phyloP scores from a whole-genome alignment of 2,888 invertebrate genomes.

The Eupeodes latifasciatus region DNA sequence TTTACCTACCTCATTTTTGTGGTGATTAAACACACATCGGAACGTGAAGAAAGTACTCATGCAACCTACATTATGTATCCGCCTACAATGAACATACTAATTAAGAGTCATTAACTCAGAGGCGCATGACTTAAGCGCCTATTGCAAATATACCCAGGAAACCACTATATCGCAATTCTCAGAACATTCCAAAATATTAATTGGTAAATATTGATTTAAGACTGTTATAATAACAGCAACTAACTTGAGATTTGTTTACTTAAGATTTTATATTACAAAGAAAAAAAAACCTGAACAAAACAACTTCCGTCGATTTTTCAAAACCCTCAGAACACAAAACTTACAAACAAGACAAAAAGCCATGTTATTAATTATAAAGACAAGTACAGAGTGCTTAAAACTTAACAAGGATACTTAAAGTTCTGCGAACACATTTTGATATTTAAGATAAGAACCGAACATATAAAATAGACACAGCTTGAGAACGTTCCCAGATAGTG shows the following conservation, averaged over 20 bases:
- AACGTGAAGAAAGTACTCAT: too few relatives aligned
- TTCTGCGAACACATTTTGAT: neutral
- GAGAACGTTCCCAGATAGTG: neutral
- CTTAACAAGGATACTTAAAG: slow-evolving; percentile 9
- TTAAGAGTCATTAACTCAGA: too few relatives aligned
- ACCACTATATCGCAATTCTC: neutral
- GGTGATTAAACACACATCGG: too few relatives aligned
- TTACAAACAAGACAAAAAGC: neutral
- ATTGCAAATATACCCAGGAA: too few relatives aligned
- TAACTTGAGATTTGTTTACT: neutral
- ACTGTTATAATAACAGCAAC: slow-evolving; percentile 1
- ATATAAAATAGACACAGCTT: slow-evolving; percentile 10
- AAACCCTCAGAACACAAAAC: neutral
- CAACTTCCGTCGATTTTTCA: neutral
- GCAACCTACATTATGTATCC: too few relatives aligned
- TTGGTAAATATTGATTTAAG: neutral
- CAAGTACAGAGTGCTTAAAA: slow-evolving; percentile 12
- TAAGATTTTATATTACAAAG: neutral
- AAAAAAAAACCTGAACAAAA: neutral
- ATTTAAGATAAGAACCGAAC: slow-evolving; percentile 22
- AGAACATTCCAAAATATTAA: neutral
- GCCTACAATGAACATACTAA: too few relatives aligned
- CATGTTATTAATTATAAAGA: neutral
- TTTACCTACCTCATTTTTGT: too few relatives aligned
- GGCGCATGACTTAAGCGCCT: too few relatives aligned